Conservation (phyloP, 2,888 invertebrate genomes). For the Reticulitermes lucifugus region DNA sequence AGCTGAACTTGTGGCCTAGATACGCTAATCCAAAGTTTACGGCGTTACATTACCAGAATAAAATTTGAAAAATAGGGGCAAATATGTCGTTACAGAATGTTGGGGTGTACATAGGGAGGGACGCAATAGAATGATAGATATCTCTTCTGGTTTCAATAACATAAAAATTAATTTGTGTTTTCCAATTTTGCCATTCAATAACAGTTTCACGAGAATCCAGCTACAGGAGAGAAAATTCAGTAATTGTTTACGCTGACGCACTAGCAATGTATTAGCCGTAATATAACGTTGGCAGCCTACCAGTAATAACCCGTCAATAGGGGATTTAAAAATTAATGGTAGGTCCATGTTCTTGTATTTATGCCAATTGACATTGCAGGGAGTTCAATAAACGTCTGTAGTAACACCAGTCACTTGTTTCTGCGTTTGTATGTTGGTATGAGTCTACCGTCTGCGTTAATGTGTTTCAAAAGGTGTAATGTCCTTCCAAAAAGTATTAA, state of each 20-base stretch:
- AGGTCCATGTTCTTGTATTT: background rate
- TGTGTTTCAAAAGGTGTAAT: too few species aligned
- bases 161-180: slow-evolving; percentile 3
- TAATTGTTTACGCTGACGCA: slow-evolving; percentile 39
- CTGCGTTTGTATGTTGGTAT: too few species aligned
- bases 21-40: too few species aligned
- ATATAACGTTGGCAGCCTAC: slow-evolving; percentile 12
- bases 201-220: slow-evolving; percentile 1
- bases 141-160: slow-evolving; percentile 5
- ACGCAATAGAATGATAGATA: background rate
- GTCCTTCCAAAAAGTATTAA: too few species aligned
- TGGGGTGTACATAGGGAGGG: background rate
- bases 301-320: slow-evolving; percentile 28
- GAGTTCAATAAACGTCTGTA: background rate
- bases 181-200: slow-evolving; percentile 10
- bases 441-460: too few species aligned
- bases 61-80: background rate
- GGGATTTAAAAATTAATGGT: slow-evolving; percentile 24
- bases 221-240: slow-evolving; percentile 35
- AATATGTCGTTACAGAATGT: background rate
- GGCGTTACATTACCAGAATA: background rate
- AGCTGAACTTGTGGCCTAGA: too few species aligned
- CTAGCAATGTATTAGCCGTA: slow-evolving; percentile 35
- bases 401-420: background rate
- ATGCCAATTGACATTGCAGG: background rate